Conservation (phyloP, 1,140 invertebrate species). For the Hyles vespertilio region DNA sequence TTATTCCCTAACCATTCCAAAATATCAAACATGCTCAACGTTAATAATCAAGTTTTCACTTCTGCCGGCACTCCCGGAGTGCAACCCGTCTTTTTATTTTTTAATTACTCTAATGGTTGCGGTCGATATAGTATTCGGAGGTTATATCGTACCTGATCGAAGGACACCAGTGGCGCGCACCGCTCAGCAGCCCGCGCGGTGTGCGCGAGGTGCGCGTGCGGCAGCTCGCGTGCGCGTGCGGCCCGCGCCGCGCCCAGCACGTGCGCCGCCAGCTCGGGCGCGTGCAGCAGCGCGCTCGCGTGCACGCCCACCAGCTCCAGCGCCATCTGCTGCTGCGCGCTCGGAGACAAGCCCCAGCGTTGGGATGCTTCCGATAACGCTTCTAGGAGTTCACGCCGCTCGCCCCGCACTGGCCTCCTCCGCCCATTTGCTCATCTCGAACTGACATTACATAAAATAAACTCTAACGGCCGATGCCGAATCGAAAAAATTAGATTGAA, state of each 20-base stretch:
- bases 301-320: slow-evolving; percentile 45
- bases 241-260: slow-evolving; percentile 11
- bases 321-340: slow-evolving; percentile 27
- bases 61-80: no score
- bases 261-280: slow-evolving; percentile 22
- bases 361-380: slow-evolving; percentile 26
- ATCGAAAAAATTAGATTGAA: no score
- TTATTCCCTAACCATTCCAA: no score
- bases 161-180: slow-evolving; percentile 16
- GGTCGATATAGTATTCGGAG: no score
- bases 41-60: no score
- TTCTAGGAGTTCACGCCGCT: slow-evolving; percentile 30
- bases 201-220: slow-evolving; percentile 24
- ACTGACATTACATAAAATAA: slow-evolving; percentile 23
- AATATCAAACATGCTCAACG: no score
- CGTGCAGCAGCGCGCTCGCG: slow-evolving; percentile 20
- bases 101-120: no score
- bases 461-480: no score
- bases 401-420: slow-evolving; percentile 14
- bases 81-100: no score
- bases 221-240: slow-evolving; percentile 22
- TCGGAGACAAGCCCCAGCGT: slow-evolving; percentile 27
- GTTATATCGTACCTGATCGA: slow-evolving; percentile 40
- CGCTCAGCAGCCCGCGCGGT: slow-evolving; percentile 11
- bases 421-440: slow-evolving; percentile 44